A percentile compares a stretch with the other conserved stretches of the same genome.
These are phyloP conservation scores for Metopolophium dirhodum DNA, from an alignment of 1,140 invertebrate genomes.

Conservation along the genomic window DNA sequence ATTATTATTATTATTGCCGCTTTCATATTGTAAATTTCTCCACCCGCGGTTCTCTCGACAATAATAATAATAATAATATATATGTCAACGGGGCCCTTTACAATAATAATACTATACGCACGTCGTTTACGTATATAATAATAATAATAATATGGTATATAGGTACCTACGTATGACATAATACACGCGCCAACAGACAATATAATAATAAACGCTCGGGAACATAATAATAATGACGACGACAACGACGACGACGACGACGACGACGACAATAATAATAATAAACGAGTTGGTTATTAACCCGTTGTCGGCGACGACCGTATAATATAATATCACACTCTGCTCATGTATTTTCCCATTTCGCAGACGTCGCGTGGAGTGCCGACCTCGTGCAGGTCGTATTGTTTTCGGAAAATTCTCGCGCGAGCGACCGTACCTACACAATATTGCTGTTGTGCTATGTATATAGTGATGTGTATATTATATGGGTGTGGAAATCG, in stretches of 20 bases:
- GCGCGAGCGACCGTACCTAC: background rate
- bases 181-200: background rate
- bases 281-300: constrained; percentile 29
- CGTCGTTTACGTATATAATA: background rate
- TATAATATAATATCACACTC: background rate
- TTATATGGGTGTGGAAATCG: background rate
- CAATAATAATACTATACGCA: background rate
- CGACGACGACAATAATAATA: background rate
- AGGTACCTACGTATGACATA: background rate
- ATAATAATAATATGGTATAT: background rate
- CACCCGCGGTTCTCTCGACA: background rate
- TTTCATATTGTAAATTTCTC: background rate
- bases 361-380: constrained; percentile 16
- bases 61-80: background rate
- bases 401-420: background rate
- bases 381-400: background rate
- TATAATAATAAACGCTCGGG: constrained; percentile 7
- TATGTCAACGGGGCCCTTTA: background rate
- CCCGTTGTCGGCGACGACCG: constrained; percentile 4
- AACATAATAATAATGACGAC: background rate
- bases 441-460: background rate
- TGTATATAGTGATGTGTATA: background rate
- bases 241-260: background rate
- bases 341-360: constrained; percentile 5
- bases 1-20: background rate